Conservation (phyloP, 2,113 vertebrate species). For the Sterna hirundo region DNA sequence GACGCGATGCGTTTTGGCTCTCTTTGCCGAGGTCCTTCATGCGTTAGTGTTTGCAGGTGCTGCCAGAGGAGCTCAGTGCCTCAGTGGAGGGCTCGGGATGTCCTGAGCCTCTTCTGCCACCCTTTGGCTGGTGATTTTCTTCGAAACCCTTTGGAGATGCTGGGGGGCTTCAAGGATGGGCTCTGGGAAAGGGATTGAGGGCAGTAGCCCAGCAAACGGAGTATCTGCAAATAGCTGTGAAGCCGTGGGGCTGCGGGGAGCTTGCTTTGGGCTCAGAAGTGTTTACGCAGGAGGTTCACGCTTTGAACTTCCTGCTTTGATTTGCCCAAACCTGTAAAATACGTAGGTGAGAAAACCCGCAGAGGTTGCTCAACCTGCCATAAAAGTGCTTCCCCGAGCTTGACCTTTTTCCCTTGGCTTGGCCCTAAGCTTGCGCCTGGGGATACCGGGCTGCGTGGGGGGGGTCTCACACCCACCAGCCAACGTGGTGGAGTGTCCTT, state of each 20-base stretch:
- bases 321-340: neutral
- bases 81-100: neutral
- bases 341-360: neutral
- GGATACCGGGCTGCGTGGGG: neutral
- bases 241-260: neutral
- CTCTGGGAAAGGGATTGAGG: neutral
- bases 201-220: neutral
- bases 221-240: neutral
- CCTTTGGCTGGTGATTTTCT: neutral
- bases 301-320: neutral
- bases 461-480: neutral
- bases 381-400: neutral
- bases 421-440: neutral
- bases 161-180: neutral
- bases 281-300: accelerated
- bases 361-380: accelerated
- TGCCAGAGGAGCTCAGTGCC: neutral
- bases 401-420: neutral
- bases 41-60: neutral
- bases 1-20: neutral
- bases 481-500: accelerated
- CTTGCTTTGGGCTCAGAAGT: neutral
- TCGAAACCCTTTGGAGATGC: neutral
- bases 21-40: neutral
- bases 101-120: neutral